Conservation (phyloP, 1,140 invertebrate genomes). For the Aphaenogaster rudis region DNA sequence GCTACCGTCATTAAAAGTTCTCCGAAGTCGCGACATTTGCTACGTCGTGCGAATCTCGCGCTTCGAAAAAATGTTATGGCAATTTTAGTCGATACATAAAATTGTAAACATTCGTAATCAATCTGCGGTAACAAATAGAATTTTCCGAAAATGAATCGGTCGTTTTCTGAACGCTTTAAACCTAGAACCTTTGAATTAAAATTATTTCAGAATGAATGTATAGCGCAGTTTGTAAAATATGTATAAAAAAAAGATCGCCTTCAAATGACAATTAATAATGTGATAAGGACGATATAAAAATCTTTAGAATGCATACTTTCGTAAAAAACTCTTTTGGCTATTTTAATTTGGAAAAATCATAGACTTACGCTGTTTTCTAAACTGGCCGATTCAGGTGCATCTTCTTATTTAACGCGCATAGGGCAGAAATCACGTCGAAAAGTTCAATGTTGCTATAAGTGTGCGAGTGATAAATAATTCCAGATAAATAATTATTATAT, state of each 20-base stretch:
- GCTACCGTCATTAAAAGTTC: conserved; percentile 15
- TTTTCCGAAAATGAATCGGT: conserved; percentile 6
- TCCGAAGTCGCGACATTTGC: neutral
- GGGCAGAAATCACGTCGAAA: neutral
- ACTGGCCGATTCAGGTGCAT: neutral
- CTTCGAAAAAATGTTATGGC: neutral
- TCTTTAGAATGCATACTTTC: neutral
- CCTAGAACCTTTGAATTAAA: neutral
- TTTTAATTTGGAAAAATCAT: neutral
- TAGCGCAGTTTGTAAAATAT: neutral
- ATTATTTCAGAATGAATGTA: neutral
- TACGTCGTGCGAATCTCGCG: neutral
- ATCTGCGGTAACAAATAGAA: neutral
- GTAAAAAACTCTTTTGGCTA: neutral
- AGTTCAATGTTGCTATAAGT: neutral
- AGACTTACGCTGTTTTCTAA: neutral
- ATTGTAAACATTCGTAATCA: neutral
- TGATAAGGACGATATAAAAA: neutral
- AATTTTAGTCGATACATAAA: conserved; percentile 30
- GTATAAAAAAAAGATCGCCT: neutral
- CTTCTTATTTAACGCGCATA: neutral
- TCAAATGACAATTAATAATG: neutral
- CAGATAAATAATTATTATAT: neutral
- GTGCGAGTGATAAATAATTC: neutral
- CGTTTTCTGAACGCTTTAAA: neutral